These are phyloP conservation scores for Acronicta psi DNA, from an alignment of 2,888 invertebrate species.

Conservation along the genomic window DNA sequence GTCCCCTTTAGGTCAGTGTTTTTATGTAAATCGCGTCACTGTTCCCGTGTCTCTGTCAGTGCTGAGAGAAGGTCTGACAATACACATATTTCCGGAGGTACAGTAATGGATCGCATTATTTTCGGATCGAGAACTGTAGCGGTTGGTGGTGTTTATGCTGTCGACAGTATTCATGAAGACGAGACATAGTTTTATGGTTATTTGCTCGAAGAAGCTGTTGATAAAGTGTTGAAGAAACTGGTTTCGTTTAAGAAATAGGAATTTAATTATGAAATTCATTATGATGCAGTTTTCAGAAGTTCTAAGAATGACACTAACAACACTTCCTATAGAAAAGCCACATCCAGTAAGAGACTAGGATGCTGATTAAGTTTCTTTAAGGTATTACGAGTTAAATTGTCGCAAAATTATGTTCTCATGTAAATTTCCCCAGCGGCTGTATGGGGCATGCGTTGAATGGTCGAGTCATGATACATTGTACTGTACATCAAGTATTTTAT, in stretches of 20 bases:
- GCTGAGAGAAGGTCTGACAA: slow-evolving; percentile 58
- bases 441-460: background rate
- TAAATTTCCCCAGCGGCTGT: background rate
- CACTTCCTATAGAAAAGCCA: too few relatives aligned
- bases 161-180: slow-evolving; percentile 34
- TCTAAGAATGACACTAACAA: too few relatives aligned
- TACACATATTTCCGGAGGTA: slow-evolving; percentile 68
- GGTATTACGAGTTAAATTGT: background rate
- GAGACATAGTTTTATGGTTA: slow-evolving; percentile 27
- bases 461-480: slow-evolving; percentile 4
- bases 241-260: background rate
- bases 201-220: slow-evolving; percentile 11
- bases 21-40: slow-evolving; percentile 60
- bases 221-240: background rate
- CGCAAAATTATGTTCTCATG: background rate
- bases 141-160: slow-evolving; percentile 38
- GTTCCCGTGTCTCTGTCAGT: slow-evolving; percentile 52
- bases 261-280: too few relatives aligned
- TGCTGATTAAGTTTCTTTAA: too few relatives aligned
- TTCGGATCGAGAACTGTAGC: slow-evolving; percentile 55
- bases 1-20: slow-evolving; percentile 49
- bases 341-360: too few relatives aligned
- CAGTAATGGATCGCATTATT: slow-evolving; percentile 76
- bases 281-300: too few relatives aligned
- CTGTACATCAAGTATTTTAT: slow-evolving; percentile 24